Percentiles rank a stretch among this genome's conserved stretches.
These are phyloP conservation scores for Megaceryle torquata DNA, from an alignment of 2,113 vertebrate species.

Conservation along the genomic window DNA sequence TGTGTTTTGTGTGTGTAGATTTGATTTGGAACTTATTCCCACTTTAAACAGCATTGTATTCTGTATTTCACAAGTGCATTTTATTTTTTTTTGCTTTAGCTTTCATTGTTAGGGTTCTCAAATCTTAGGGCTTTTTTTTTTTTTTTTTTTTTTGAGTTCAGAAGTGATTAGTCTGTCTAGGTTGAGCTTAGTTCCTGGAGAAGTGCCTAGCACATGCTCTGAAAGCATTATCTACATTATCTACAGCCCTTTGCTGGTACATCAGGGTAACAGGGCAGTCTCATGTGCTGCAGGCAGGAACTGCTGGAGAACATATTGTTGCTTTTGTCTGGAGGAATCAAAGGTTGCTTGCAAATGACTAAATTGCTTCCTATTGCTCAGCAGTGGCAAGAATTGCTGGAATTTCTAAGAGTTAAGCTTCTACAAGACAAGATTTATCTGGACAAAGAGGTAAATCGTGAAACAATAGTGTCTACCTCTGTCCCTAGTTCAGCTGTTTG, in stretches of 20 bases:
- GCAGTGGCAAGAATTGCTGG: background rate
- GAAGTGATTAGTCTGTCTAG: background rate
- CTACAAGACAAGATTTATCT: background rate
- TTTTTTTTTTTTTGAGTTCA: background rate
- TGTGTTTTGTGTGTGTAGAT: background rate
- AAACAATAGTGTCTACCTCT: background rate
- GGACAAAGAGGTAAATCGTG: background rate
- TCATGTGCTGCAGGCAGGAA: background rate
- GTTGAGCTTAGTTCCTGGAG: background rate
- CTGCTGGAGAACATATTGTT: background rate
- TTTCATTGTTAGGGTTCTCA: background rate
- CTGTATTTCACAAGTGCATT: background rate
- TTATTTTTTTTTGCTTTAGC: background rate
- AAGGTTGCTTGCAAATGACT: background rate
- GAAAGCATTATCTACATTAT: fast-evolving
- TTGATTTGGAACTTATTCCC: background rate
- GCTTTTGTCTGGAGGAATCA: background rate
- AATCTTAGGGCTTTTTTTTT: background rate
- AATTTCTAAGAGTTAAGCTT: background rate
- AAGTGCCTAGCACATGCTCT: background rate
- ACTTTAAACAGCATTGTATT: background rate
- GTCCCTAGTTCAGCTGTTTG: background rate
- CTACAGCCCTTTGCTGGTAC: background rate
- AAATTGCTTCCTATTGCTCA: background rate
- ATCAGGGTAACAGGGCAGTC: background rate